Percentiles rank a stretch among this genome's conserved stretches.
Conservation (phyloP, 2,888 invertebrate species). For the Caenorhabditis japonica region DNA sequence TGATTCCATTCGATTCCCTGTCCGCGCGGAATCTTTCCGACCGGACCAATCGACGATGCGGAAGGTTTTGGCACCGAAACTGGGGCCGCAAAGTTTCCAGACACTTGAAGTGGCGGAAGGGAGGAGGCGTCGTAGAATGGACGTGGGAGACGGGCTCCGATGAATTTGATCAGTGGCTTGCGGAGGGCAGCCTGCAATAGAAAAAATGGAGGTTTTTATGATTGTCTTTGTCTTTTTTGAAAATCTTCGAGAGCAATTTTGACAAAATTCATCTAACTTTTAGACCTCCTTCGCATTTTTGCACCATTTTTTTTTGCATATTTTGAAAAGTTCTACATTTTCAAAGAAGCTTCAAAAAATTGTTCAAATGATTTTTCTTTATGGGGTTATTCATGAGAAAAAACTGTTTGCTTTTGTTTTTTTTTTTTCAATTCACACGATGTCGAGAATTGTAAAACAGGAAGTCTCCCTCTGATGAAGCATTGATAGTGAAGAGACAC, state of each 20-base stretch:
- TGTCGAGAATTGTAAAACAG: no score
- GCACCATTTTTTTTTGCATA: no score
- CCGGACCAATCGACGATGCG: conserved; percentile 66
- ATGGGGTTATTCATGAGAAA: no score
- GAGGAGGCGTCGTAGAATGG: conserved; percentile 65
- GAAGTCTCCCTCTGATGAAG: no score
- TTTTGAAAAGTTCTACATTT: background rate
- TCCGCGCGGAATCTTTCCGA: conserved; percentile 68
- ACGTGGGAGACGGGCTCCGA: conserved; percentile 73
- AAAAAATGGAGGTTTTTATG: background rate
- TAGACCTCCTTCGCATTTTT: no score
- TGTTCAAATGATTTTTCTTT: no score
- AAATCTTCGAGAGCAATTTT: no score
- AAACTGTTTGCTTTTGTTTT: no score
- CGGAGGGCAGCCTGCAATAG: conserved; percentile 53
- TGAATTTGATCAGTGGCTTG: conserved; percentile 74
- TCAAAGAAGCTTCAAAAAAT: background rate
- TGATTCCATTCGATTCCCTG: conserved; percentile 61
- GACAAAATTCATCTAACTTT: no score
- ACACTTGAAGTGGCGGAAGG: conserved; percentile 49
- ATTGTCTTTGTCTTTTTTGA: no score
- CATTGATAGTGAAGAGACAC: no score
- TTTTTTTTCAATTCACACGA: no score
- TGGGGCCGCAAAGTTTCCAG: conserved; percentile 30
- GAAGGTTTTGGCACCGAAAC: conserved; percentile 31